Conservation (phyloP, 2,113 vertebrate genomes). For the Pterocles orientalis region DNA sequence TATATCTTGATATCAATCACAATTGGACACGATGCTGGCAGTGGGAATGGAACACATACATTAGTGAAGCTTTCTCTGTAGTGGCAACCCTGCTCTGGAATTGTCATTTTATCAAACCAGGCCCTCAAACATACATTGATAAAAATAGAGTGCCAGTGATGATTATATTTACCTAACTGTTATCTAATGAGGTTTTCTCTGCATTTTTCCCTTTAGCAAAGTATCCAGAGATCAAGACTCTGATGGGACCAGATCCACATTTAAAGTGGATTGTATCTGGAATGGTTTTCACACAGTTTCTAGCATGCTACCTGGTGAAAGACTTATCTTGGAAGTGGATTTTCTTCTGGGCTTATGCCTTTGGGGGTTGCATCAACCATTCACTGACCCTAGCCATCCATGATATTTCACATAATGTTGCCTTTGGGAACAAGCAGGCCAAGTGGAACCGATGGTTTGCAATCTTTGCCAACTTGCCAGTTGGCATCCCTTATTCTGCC, state of each 20-base stretch:
- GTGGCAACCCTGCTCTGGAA: not conserved
- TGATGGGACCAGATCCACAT: constrained; percentile 92
- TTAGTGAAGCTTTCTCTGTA: not conserved
- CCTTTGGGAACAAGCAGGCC: constrained; percentile 87
- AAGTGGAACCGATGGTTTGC: constrained; percentile 94
- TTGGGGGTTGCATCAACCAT: constrained; percentile 96
- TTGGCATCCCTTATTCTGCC: constrained; percentile 91
- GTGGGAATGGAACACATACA: not conserved
- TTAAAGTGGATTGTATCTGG: constrained; percentile 93
- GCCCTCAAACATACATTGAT: not conserved
- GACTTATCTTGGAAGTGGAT: constrained; percentile 94
- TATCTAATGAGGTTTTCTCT: not conserved
- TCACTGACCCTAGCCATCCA: constrained; percentile 95
- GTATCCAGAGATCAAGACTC: constrained; percentile 92
- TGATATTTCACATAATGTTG: constrained; percentile 95
- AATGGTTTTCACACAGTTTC: constrained; percentile 88
- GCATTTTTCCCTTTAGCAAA: constrained; percentile 80
- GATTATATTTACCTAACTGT: not conserved
- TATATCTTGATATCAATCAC: not conserved
- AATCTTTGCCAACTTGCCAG: constrained; percentile 92
- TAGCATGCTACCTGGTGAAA: constrained; percentile 87
- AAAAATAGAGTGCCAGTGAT: not conserved
- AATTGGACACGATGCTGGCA: not conserved
- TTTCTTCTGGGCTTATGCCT: constrained; percentile 92
- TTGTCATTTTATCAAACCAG: not conserved